Percentiles rank a stretch among this genome's conserved stretches.
Evolutionary conservation across 2,888 invertebrate species (phyloP).

Genomic region (Sicus ferrugineus): DNA sequence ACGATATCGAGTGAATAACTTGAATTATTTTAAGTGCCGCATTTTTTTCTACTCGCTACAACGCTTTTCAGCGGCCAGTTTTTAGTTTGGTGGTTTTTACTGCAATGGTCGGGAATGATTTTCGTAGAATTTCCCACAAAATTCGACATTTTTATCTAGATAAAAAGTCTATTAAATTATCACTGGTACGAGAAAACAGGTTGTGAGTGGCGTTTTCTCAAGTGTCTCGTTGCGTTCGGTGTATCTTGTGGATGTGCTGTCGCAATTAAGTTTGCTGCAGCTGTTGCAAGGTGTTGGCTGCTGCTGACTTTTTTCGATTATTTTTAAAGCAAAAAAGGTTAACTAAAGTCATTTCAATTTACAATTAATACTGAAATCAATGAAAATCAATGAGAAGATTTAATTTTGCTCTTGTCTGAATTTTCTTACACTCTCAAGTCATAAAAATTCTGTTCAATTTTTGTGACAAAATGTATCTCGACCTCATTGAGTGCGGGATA

Average conservation of each 20-base stretch:
- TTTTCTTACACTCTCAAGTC: neutral
- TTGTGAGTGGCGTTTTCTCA: neutral
- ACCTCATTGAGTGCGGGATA: neutral
- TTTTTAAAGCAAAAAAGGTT: neutral
- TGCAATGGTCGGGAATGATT: neutral
- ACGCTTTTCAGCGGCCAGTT: too few relatives aligned
- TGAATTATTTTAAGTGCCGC: too few relatives aligned
- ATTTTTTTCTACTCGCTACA: too few relatives aligned
- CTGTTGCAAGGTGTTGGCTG: neutral
- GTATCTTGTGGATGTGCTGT: too few relatives aligned
- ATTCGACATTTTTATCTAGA: conserved; percentile 2
- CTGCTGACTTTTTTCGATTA: too few relatives aligned
- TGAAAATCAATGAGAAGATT: conserved; percentile 5
- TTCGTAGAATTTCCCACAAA: neutral
- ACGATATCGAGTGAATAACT: too few relatives aligned
- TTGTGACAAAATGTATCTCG: neutral
- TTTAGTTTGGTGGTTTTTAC: too few relatives aligned
- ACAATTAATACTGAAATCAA: neutral
- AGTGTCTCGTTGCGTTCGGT: too few relatives aligned
- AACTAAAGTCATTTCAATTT: conserved; percentile 2
- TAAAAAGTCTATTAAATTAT: conserved; percentile 13
- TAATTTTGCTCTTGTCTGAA: neutral
- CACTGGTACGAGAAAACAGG: neutral
- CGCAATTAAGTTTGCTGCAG: too few relatives aligned
- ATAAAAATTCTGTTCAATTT: neutral